These are phyloP conservation scores for Polydrusus cervinus DNA, from an alignment of 2,888 invertebrate species.

Conservation along the genomic window DNA sequence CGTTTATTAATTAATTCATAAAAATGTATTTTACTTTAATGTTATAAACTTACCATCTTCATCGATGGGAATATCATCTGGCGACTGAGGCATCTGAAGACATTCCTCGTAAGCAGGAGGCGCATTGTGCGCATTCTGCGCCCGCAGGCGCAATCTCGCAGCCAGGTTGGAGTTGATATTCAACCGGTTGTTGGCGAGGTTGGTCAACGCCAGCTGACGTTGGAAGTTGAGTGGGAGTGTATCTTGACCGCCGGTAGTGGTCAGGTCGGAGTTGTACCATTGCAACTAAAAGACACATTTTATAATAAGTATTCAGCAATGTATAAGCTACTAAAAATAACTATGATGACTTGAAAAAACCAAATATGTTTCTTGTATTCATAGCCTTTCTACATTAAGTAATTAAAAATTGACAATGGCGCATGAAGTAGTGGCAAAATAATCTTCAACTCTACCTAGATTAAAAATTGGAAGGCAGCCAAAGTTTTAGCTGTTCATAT, in stretches of 20 bases:
- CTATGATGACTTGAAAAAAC: too few species aligned
- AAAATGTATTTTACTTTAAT: too few species aligned
- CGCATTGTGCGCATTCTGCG: constrained; percentile 64
- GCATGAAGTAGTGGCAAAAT: too few species aligned
- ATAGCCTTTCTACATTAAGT: too few species aligned
- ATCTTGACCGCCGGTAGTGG: constrained; percentile 24
- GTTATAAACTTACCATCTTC: constrained; percentile 72
- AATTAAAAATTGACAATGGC: too few species aligned
- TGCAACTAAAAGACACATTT: constrained; percentile 62
- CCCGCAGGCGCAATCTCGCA: constrained; percentile 66
- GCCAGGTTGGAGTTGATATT: constrained; percentile 70
- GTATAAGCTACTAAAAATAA: too few species aligned
- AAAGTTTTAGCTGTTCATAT: too few species aligned
- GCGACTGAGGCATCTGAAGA: constrained; percentile 67
- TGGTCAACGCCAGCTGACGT: constrained; percentile 63
- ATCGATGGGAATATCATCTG: constrained; percentile 74
- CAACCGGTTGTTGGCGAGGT: constrained; percentile 67
- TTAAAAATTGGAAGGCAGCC: too few species aligned
- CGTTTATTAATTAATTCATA: too few species aligned
- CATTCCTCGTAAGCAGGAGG: constrained; percentile 29
- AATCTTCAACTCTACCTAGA: too few species aligned
- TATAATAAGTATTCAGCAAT: too few species aligned
- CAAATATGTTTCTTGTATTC: too few species aligned
- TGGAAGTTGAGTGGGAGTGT: constrained; percentile 35
- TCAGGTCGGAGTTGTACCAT: constrained; percentile 70